phyloP scores from a whole-genome alignment of 1,140 invertebrate genomes.

The Aradophagus sp. region DNA sequence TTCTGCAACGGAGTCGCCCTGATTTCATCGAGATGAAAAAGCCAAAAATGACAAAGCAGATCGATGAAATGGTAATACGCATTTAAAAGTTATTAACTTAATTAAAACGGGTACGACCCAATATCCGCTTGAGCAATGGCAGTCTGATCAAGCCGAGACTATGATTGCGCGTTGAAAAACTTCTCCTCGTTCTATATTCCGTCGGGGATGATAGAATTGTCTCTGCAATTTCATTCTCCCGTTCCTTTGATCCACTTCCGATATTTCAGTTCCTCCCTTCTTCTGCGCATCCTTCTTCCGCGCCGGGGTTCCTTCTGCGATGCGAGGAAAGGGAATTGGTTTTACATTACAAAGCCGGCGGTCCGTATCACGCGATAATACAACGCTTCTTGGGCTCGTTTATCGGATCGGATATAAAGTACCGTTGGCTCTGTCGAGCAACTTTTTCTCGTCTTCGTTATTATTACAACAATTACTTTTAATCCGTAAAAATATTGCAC shows the following conservation, averaged over 20 bases:
- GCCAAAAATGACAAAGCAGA: no score
- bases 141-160: constrained; percentile 4
- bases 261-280: constrained; percentile 26
- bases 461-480: no score
- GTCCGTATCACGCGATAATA: constrained; percentile 50
- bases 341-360: constrained; percentile 55
- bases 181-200: constrained; percentile 31
- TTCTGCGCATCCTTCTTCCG: constrained; percentile 14
- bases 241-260: constrained; percentile 44
- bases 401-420: constrained; percentile 52
- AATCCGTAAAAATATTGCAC: no score
- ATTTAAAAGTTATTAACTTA: constrained; percentile 15
- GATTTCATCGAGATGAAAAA: not conserved
- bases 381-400: constrained; percentile 43
- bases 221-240: constrained; percentile 47
- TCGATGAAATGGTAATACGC: no score
- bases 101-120: constrained; percentile 9
- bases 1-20: not conserved
- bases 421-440: constrained; percentile 37
- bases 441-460: constrained; percentile 30
- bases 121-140: constrained; percentile 1
- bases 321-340: constrained; percentile 43
- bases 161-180: constrained; percentile 17
- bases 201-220: constrained; percentile 35
- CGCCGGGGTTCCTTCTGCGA: constrained; percentile 6